phyloP scores from a whole-genome alignment of 2,888 invertebrate genomes.

The Pollenia labialis region DNA sequence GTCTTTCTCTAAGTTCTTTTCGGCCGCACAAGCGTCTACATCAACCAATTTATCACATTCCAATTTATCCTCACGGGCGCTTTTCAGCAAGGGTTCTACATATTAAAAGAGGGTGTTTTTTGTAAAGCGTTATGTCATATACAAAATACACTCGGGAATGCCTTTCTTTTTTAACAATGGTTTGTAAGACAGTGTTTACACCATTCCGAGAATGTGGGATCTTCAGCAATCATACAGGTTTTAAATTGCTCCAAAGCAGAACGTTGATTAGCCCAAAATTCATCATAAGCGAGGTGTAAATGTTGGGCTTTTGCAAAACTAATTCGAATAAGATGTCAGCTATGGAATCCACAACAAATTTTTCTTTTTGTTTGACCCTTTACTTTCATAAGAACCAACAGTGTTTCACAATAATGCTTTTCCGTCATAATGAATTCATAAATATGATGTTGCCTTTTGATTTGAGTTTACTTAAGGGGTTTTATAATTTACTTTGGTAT shows the following conservation, averaged over 20 bases:
- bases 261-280: slow-evolving; percentile 95
- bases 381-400: slow-evolving; percentile 88
- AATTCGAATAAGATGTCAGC: slow-evolving; percentile 94
- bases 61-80: slow-evolving; percentile 91
- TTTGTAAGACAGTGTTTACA: slow-evolving; percentile 94
- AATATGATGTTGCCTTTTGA: slow-evolving; percentile 97
- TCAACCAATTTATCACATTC: slow-evolving; percentile 93
- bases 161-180: slow-evolving; percentile 95
- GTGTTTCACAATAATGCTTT: slow-evolving; percentile 97
- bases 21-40: slow-evolving; percentile 96
- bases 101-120: slow-evolving; percentile 98
- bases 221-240: slow-evolving; percentile 89
- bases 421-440: slow-evolving; percentile 98
- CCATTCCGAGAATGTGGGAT: slow-evolving; percentile 91
- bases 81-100: slow-evolving; percentile 96
- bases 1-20: slow-evolving; percentile 95
- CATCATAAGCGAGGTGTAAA: slow-evolving; percentile 93
- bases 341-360: slow-evolving; percentile 90
- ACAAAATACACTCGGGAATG: slow-evolving; percentile 96
- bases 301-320: slow-evolving; percentile 89
- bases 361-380: slow-evolving; percentile 84
- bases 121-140: slow-evolving; percentile 97
- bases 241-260: slow-evolving; percentile 97
- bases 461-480: too few species aligned
- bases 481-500: too few species aligned